Evolutionary conservation across 1,140 invertebrate species (phyloP), one percentile per base, ranked within the genome.

Genomic region (Helicoverpa zea): DNA sequence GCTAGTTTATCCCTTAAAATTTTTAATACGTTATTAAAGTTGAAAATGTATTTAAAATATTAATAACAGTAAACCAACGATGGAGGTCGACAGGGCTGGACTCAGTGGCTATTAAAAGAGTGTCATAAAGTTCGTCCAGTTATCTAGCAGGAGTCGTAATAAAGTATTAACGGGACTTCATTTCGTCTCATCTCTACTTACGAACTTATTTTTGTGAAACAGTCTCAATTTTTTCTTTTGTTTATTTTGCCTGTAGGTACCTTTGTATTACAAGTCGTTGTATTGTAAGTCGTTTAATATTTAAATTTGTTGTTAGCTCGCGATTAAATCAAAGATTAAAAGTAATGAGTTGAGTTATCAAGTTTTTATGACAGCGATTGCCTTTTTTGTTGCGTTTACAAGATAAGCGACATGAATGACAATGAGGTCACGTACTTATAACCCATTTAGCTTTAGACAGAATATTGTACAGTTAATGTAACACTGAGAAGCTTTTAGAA

Each of bases 101-200:
- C 88, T 86, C 81, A 86, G 85, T 66, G 85, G 88, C 86, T 86
- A 92, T 91, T 92, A 90, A 92, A 92, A 90, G 82, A 81, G 81
- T 88, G 86, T 88, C 89, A 83, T 91, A 90, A 92, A 91, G 86
- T 81, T 78, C 84, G 88, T 70, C 79, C 83, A 87, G 88, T 88
- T 88, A 90, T 89, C 88, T 92, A 86, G 87, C 87, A 88, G 70
- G 85, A 86, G 84, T 83, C 83, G 85, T 89, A 90, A 91, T 91
- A 91, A 90, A 88, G 87, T 89, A 89, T 90, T 89, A 88, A 87
- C 76, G 80, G 76, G 81, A 64, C 63, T 79, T 79, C 52, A 70
- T 59, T 64, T 29, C 61, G 7, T 72, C 61, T 77, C 49, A 77
- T 54, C 59, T 29, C 18, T 76, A 49, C 49, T 77, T 66, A 77